These are phyloP conservation scores for Sus scrofa DNA, from an alignment of 2,113 vertebrate species.

Conservation along the genomic window DNA sequence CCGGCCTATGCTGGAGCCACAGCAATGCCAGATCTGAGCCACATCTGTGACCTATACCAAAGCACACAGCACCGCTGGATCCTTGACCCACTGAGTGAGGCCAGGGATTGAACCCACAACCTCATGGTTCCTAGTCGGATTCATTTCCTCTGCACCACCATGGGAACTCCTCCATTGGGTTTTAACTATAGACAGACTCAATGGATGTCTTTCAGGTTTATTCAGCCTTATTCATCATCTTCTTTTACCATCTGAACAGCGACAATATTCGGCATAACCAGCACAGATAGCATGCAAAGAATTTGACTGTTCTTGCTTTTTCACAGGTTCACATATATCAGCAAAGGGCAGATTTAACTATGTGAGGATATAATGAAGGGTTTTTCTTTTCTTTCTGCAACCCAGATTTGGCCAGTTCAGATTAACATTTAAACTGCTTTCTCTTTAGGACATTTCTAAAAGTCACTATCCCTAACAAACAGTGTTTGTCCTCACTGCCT, in stretches of 20 bases:
- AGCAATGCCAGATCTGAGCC: too few species aligned
- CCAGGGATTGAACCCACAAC: too few species aligned
- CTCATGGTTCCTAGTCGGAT: too few species aligned
- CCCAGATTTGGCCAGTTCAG: neutral
- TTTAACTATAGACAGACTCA: neutral
- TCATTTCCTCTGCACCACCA: too few species aligned
- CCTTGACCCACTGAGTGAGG: too few species aligned
- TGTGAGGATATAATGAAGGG: neutral
- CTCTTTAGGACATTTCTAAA: neutral
- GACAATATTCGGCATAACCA: neutral
- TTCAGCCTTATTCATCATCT: constrained; percentile 22
- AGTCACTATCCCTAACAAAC: neutral
- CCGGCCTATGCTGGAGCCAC: too few species aligned
- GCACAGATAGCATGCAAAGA: neutral
- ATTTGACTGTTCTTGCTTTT: neutral
- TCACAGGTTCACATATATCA: neutral
- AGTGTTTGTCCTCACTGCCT: neutral
- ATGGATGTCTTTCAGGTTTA: neutral
- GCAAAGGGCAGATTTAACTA: neutral
- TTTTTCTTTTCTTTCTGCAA: neutral
- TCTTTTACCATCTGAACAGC: neutral
- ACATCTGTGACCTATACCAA: too few species aligned
- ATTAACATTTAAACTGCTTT: neutral
- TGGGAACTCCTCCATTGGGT: too few species aligned
- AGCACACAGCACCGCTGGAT: too few species aligned